phyloP scores from a whole-genome alignment of 2,888 invertebrate species.

The Catotricha subobsoleta region DNA sequence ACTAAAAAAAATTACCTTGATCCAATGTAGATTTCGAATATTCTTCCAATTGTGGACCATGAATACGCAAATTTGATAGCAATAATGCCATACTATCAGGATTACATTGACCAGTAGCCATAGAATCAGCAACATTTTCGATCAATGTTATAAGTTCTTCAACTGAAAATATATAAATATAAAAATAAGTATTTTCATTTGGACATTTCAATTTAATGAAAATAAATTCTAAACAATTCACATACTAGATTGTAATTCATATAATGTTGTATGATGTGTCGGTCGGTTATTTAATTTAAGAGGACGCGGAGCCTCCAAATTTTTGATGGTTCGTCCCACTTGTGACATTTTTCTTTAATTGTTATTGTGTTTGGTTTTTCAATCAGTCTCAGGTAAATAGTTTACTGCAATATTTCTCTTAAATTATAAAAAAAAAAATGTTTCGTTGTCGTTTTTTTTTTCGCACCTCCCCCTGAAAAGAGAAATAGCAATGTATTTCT shows the following conservation, averaged over 20 bases:
- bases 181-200: not conserved
- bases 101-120: constrained; percentile 52
- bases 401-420: not conserved
- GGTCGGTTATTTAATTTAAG: constrained; percentile 42
- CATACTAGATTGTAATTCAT: constrained; percentile 21
- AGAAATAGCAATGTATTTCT: no score
- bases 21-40: constrained; percentile 73
- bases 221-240: not conserved
- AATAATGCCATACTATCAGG: constrained; percentile 58
- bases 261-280: constrained; percentile 34
- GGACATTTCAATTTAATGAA: not conserved
- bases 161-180: constrained; percentile 33
- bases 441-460: not conserved
- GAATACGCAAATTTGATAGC: constrained; percentile 63
- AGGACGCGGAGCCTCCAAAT: constrained; percentile 57
- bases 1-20: constrained; percentile 27
- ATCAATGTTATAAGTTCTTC: constrained; percentile 68
- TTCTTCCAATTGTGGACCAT: constrained; percentile 63
- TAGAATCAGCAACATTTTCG: constrained; percentile 59
- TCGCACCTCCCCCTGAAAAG: constrained; percentile 8
- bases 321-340: constrained; percentile 51
- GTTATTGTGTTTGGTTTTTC: no score
- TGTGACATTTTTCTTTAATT: constrained; percentile 31
- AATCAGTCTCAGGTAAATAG: not conserved
- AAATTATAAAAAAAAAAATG: not conserved